Evolutionary conservation across 1,140 invertebrate genomes (phyloP).

Genomic region (Magallana ariakensis): DNA sequence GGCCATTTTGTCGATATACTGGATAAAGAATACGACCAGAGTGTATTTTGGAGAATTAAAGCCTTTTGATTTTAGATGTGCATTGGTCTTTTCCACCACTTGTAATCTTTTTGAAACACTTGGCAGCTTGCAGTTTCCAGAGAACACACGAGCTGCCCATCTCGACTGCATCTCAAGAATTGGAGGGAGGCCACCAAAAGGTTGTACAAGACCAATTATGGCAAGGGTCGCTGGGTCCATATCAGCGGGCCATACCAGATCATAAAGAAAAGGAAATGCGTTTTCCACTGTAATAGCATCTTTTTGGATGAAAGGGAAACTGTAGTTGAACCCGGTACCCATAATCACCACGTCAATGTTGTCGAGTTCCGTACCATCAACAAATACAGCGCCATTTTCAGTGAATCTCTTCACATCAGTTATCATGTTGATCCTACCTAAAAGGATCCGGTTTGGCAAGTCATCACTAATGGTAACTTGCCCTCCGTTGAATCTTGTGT

Average conservation of each 20-base stretch:
- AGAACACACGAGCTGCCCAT: constrained; percentile 70
- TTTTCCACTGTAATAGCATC: constrained; percentile 60
- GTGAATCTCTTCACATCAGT: constrained; percentile 74
- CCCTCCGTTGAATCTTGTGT: constrained; percentile 59
- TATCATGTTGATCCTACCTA: constrained; percentile 79
- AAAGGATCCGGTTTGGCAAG: constrained; percentile 80
- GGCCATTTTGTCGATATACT: constrained; percentile 61
- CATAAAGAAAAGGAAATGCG: constrained; percentile 80
- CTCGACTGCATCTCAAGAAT: constrained; percentile 81
- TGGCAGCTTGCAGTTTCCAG: constrained; percentile 54
- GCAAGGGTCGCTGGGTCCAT: constrained; percentile 76
- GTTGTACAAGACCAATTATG: constrained; percentile 82
- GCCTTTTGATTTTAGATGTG: constrained; percentile 54
- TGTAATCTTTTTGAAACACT: constrained; percentile 25
- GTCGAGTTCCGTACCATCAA: constrained; percentile 72
- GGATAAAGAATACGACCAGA: constrained; percentile 61
- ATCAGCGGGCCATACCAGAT: constrained; percentile 80
- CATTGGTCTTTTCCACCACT: constrained; percentile 51
- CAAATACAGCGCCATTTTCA: constrained; percentile 75
- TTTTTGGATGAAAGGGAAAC: constrained; percentile 71
- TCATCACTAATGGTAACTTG: constrained; percentile 80
- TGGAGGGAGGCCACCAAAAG: constrained; percentile 81
- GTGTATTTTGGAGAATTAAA: constrained; percentile 60
- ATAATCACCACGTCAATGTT: constrained; percentile 70
- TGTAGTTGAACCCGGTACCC: constrained; percentile 69